Percentiles rank a stretch among this genome's conserved stretches.
Conservation (phyloP, 2,797 vertebrate species). For the Malurus leucopterus region DNA sequence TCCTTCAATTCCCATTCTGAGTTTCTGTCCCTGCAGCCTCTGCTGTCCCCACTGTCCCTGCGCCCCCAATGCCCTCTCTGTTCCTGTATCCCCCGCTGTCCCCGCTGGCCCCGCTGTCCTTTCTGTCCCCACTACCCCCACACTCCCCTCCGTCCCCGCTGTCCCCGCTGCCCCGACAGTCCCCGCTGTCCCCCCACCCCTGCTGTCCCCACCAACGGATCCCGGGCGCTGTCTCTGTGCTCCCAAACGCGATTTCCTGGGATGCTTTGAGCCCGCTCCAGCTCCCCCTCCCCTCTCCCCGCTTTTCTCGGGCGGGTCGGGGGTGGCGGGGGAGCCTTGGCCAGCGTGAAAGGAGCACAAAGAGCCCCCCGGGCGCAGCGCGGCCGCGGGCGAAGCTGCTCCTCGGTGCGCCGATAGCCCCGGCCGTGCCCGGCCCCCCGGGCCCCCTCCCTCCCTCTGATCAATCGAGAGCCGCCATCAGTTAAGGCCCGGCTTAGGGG, state of each 20-base stretch:
- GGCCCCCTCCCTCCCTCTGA: constrained; percentile 32
- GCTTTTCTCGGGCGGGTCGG: background rate
- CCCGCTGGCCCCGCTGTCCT: no score
- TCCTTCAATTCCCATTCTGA: background rate
- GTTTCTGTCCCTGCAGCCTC: constrained; percentile 9
- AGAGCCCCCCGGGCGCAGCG: constrained; percentile 73
- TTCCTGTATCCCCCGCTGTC: no score
- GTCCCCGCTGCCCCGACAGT: no score
- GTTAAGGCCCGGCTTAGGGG: constrained; percentile 84
- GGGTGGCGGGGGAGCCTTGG: constrained; percentile 11
- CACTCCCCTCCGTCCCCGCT: no score
- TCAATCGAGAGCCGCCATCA: constrained; percentile 80
- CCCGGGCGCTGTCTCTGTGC: background rate
- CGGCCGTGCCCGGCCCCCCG: constrained; percentile 53
- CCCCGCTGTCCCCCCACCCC: no score
- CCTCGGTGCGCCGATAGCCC: constrained; percentile 75
- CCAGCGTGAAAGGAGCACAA: constrained; percentile 75
- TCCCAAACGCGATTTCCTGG: constrained; percentile 71
- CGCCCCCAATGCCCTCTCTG: no score
- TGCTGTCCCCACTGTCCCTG: constrained; percentile 19
- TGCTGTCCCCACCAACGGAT: no score
- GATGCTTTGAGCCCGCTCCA: constrained; percentile 40
- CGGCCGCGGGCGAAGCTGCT: constrained; percentile 80
- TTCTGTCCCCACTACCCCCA: no score
- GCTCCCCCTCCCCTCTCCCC: background rate